Base-by-base conservation (phyloP, 2,888 invertebrate species). In the Ecdyonurus torrentis region DNA sequence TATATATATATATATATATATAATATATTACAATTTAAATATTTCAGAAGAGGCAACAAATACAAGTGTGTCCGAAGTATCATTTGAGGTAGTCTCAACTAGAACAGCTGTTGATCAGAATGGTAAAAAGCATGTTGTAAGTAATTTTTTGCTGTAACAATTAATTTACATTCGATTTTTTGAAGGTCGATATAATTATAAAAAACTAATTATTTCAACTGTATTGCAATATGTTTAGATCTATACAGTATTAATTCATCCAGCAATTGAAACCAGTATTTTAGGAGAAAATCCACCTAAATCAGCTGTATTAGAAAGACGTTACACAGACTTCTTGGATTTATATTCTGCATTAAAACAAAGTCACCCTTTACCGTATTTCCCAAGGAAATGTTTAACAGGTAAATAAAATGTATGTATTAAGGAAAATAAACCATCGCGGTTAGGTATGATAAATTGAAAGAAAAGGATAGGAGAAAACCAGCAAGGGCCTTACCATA, bases 291-390 rank as follows among this genome's bases (percentile, higher is more conserved):
- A 75, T 66, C 86, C 86, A 73, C 72, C 77, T 50, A 79, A 82
- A 66, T 84, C 86, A 20, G 83, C 81, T 0, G 79, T 79, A 65
- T 82, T 87, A 60, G 85, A 86, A 69, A 75, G 87, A 61, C 78
- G 87, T 67, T 88, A 88, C 72, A 86, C 86, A 5, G 83, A 87
- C 69, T 88, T 87, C 71, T 74, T 83, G 61, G 81, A 81, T 65
- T 75, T 88, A 2, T 86, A 83, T 70, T 79, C 78, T 67, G 77
- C 78, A 1, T 73, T 88, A 23, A 83, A 80, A 68, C 82, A 80
- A 15, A 37, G 37, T 37, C 7, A 15, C 7, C 7, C 37, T 5
- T 37, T 37, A 15, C 37, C 37, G 15, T 37, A 5, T 5, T 37
- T 37, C 37, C 37, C 37, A 10, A 37, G 37, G 15, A 37, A 37